Conservation (phyloP, 1,140 invertebrate species). For the Rhopalosiphum maidis region DNA sequence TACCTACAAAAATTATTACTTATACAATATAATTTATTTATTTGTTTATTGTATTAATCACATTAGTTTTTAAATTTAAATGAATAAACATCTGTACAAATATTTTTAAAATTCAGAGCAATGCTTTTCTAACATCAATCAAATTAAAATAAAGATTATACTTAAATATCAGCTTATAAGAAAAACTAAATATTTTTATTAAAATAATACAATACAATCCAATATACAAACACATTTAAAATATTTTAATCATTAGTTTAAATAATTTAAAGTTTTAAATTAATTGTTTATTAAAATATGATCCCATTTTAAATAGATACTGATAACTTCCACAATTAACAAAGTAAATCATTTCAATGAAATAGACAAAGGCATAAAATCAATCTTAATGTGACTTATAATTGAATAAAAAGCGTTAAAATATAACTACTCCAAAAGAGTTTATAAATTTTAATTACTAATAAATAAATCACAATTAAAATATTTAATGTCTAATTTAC, state of each 20-base stretch:
- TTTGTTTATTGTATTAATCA: not conserved
- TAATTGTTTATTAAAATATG: not conserved
- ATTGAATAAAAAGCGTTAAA: not conserved
- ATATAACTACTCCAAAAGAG: not conserved
- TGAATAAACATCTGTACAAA: not conserved
- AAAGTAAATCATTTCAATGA: not conserved
- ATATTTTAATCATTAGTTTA: not conserved
- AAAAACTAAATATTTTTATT: not conserved
- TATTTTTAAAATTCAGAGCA: not conserved
- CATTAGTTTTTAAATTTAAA: too few species aligned
- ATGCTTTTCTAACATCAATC: not conserved
- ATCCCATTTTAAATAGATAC: not conserved
- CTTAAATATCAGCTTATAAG: not conserved
- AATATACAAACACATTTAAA: not conserved
- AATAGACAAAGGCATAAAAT: not conserved
- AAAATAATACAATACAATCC: not conserved
- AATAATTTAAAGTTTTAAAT: not conserved
- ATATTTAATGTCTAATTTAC: not conserved
- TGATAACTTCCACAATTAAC: not conserved
- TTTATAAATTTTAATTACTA: not conserved
- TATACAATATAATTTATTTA: not conserved
- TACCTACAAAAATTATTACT: not conserved
- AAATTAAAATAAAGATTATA: not conserved
- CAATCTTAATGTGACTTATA: not conserved
- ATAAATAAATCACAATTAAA: constrained; percentile 2